Percentiles rank a stretch among this genome's conserved stretches.
Conservation (phyloP, 1,140 invertebrate species). For the Temnothorax longispinosus region DNA sequence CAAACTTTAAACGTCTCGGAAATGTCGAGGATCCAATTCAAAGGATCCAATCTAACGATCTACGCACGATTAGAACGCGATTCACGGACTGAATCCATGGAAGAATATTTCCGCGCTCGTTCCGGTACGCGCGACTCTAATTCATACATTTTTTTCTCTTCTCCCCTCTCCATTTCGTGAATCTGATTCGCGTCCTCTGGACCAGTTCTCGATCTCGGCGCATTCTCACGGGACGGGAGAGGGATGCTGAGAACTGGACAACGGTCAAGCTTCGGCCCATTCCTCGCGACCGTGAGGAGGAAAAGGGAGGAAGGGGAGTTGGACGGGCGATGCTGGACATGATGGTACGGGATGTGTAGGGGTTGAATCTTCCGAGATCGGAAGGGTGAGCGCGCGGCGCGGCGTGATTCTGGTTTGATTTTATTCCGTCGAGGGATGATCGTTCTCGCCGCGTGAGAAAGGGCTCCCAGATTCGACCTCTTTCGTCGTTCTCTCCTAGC, state of each 20-base stretch:
- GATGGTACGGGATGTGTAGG: slow-evolving; percentile 67
- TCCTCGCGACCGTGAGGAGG: slow-evolving; percentile 58
- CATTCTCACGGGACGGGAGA: slow-evolving; percentile 81
- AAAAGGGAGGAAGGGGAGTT: not conserved
- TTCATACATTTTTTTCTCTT: slow-evolving; percentile 39
- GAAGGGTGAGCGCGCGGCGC: slow-evolving; percentile 78
- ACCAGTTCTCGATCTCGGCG: slow-evolving; percentile 82
- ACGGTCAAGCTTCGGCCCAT: slow-evolving; percentile 82
- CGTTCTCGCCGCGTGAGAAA: slow-evolving; percentile 83
- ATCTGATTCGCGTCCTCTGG: slow-evolving; percentile 78
- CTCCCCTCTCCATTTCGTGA: slow-evolving; percentile 30
- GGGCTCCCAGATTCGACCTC: slow-evolving; percentile 83
- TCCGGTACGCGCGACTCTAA: slow-evolving; percentile 44
- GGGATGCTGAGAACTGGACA: slow-evolving; percentile 85
- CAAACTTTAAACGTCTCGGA: not conserved
- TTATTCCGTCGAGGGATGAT: slow-evolving; percentile 76
- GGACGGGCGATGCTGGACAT: slow-evolving; percentile 43
- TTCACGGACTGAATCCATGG: slow-evolving; percentile 35
- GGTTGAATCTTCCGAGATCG: slow-evolving; percentile 83
- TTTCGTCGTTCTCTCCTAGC: slow-evolving; percentile 27
- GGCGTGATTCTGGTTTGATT: slow-evolving; percentile 84
- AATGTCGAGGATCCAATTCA: not conserved
- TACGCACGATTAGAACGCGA: slow-evolving; percentile 48
- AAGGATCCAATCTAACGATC: slow-evolving; percentile 5
- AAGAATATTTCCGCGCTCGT: slow-evolving; percentile 46